Percentiles rank a stretch among this genome's conserved stretches.
Evolutionary conservation across 1,140 invertebrate species (phyloP).

Genomic region (Drosophila parvula): DNA sequence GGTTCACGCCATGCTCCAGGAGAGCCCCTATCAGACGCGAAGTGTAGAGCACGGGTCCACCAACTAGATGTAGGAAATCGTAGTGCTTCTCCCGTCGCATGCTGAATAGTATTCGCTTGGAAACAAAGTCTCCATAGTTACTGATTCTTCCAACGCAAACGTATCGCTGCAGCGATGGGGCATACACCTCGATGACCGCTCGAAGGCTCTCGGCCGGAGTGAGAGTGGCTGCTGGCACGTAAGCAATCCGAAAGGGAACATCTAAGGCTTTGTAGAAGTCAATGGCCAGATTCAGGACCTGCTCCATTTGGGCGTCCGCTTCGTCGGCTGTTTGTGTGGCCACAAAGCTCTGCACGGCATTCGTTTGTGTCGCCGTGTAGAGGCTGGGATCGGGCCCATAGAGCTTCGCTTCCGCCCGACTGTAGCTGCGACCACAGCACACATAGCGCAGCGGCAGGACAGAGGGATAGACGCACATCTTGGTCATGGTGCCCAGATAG

Average conservation of each 20-base stretch:
- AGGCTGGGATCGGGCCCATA: slow-evolving; percentile 82
- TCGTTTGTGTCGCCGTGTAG: slow-evolving; percentile 86
- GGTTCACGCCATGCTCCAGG: slow-evolving; percentile 85
- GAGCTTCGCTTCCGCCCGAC: slow-evolving; percentile 60
- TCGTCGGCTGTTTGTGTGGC: slow-evolving; percentile 78
- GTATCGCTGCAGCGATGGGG: slow-evolving; percentile 85
- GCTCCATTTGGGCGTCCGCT: slow-evolving; percentile 84
- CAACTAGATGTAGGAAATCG: slow-evolving; percentile 85
- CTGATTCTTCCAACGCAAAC: slow-evolving; percentile 87
- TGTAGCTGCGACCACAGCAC: slow-evolving; percentile 86
- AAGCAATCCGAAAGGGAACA: slow-evolving; percentile 86
- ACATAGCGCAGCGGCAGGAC: slow-evolving; percentile 86
- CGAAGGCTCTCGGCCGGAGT: slow-evolving; percentile 85
- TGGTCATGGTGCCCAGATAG: slow-evolving; percentile 86
- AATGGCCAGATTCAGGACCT: slow-evolving; percentile 82
- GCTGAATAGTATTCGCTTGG: slow-evolving; percentile 87
- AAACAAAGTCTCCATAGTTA: slow-evolving; percentile 86
- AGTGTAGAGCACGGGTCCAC: slow-evolving; percentile 87
- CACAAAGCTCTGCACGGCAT: slow-evolving; percentile 85
- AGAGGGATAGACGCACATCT: slow-evolving; percentile 85
- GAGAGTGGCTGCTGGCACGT: slow-evolving; percentile 85
- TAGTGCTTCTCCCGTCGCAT: slow-evolving; percentile 84
- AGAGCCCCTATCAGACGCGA: slow-evolving; percentile 86
- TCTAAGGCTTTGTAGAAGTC: slow-evolving; percentile 86
- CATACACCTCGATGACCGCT: slow-evolving; percentile 87